Percentiles rank a stretch among this genome's conserved stretches.
Conservation (phyloP, 2,797 vertebrate species). For the Ibycter americanus region DNA sequence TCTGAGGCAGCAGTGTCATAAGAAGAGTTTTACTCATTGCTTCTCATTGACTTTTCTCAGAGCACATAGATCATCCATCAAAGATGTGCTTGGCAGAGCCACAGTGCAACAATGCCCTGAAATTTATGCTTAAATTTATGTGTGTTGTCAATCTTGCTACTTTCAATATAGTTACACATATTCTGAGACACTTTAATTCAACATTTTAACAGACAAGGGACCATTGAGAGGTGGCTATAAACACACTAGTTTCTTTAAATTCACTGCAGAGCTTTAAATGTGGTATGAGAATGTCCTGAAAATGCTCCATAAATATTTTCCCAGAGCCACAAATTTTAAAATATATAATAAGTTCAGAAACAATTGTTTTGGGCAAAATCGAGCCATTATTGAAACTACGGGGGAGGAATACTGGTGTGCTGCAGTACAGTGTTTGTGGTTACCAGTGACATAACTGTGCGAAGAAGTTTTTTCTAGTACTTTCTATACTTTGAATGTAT, state of each 20-base stretch:
- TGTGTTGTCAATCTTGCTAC: neutral
- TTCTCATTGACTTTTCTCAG: neutral
- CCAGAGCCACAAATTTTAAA: neutral
- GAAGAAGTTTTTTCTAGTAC: neutral
- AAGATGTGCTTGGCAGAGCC: neutral
- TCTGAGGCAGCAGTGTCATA: neutral
- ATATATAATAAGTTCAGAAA: neutral
- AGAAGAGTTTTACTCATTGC: neutral
- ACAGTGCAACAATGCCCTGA: neutral
- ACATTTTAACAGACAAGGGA: neutral
- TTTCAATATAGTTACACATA: neutral
- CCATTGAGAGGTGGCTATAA: neutral
- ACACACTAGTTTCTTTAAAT: neutral
- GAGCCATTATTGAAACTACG: neutral
- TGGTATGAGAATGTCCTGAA: neutral
- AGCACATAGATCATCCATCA: neutral
- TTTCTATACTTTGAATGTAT: neutral
- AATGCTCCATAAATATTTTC: neutral
- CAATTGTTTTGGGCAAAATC: neutral
- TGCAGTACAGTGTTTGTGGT: neutral
- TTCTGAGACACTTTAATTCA: neutral
- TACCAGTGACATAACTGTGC: neutral
- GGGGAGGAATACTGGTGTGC: rapidly evolving
- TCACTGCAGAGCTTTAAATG: neutral
- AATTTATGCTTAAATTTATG: neutral